Base-by-base conservation (phyloP, 2,888 invertebrate genomes). In the Acanthosoma haemorrhoidale region DNA sequence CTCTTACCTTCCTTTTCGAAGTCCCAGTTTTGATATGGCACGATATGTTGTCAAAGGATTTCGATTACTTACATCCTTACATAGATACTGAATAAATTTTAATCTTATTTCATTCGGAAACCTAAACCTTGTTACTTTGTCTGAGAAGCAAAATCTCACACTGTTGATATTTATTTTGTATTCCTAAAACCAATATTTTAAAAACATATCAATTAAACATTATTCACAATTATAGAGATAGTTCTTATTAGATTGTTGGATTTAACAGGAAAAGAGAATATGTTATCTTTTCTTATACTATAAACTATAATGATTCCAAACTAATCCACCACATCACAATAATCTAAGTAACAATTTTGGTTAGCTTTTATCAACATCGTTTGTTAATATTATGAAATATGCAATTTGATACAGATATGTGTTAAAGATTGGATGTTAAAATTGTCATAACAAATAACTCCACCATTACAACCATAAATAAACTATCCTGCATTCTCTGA, bases 61-160 rank as follows among this genome's bases (percentile, higher is more conserved):
- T 61, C 61, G 34, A 36, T 61, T 36, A n/a, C 13, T 36, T 38
- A 61, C 18, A 38, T 61, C 61, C 36, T 61, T 61, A 36, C 61
- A 36, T n/a, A 61, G 21, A 36, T 61, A 61, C 21, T 61, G 32
- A 61, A 61, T 1, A 38, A 61, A 61, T 11, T 61, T 61, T 21
- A 61, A 6, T 38, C 61, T 61, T n/a, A 61, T 32, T 21, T 61
- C 61, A 61, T 61, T 61, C 16, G 61, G 61, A 9, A 61, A 36
- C 0, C 8, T 6, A n/a, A 61, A 36, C 38, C 34, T 21, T 1
- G 36, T 11, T 34, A 36, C 21, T 13, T 6, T 38, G 1, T 36
- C 21, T 21, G 61, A 31, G 15, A 36, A 34, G 9, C 16, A 32
- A 3, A 16, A 16, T 21, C 16, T 13, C 9, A 36, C 34, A 21